phyloP scores from a whole-genome alignment of 2,113 vertebrate genomes.

The Entosphenus tridentatus region DNA sequence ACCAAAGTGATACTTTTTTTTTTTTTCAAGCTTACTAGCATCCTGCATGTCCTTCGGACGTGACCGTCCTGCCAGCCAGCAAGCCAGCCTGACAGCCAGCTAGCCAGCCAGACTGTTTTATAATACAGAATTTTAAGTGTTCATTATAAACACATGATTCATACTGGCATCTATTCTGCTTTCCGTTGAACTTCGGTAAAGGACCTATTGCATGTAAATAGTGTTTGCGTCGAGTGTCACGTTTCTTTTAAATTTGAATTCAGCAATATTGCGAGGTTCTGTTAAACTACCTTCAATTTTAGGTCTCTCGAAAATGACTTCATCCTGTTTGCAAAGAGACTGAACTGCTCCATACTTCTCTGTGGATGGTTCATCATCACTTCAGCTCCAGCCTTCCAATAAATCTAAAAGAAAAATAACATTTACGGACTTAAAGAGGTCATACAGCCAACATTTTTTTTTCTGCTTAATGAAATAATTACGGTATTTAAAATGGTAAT shows the following conservation, averaged over 20 bases:
- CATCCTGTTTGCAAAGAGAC: constrained; percentile 41
- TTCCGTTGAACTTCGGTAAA: too few relatives aligned
- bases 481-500: too few relatives aligned
- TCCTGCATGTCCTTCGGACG: too few relatives aligned
- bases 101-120: neutral
- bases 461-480: too few relatives aligned
- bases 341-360: constrained; percentile 34
- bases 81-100: neutral
- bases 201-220: too few relatives aligned
- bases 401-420: constrained; percentile 20
- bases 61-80: too few relatives aligned
- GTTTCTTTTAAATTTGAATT: neutral
- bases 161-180: too few relatives aligned
- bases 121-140: neutral
- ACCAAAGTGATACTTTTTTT: too few relatives aligned
- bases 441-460: too few relatives aligned
- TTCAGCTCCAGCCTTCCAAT: constrained; percentile 53
- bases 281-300: constrained; percentile 38
- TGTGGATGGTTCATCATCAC: constrained; percentile 48
- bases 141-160: constrained; percentile 7
- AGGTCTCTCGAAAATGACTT: constrained; percentile 44
- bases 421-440: too few relatives aligned
- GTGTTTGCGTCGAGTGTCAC: too few relatives aligned
- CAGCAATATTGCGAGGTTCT: constrained; percentile 4
- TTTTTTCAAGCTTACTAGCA: too few relatives aligned